Conservation (phyloP, 2,888 invertebrate genomes). For the Cistogaster globosa region DNA sequence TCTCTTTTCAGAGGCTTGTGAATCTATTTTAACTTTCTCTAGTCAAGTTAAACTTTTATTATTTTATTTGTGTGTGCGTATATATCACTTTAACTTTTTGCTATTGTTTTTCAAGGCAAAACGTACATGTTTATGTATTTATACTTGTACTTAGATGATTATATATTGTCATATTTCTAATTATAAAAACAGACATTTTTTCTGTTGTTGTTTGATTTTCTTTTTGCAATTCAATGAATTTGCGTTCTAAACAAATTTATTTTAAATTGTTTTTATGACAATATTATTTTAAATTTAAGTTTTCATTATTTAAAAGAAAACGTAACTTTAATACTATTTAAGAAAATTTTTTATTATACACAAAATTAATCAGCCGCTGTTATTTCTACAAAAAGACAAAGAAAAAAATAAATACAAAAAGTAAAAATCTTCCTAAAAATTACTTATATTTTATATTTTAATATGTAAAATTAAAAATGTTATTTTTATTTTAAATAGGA, state of each 20-base stretch:
- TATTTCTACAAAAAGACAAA: too few species aligned
- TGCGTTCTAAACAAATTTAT: constrained; percentile 75
- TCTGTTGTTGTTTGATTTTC: constrained; percentile 75
- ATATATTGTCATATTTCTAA: constrained; percentile 20
- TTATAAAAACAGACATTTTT: constrained; percentile 65
- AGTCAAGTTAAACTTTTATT: not conserved
- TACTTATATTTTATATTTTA: too few species aligned
- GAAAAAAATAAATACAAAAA: too few species aligned
- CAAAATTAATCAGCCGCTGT: too few species aligned
- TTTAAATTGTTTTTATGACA: constrained; percentile 11
- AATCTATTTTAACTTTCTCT: not conserved
- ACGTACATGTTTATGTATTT: not conserved
- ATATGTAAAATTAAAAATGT: not conserved
- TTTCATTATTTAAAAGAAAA: not conserved
- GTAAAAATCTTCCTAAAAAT: too few species aligned
- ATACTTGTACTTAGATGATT: constrained; percentile 26
- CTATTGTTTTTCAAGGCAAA: not conserved
- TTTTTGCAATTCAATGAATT: constrained; percentile 80
- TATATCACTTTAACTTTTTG: constrained; percentile 21
- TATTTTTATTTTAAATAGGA: not conserved
- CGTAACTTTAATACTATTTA: too few species aligned
- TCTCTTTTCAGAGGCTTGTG: not conserved
- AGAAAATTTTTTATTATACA: too few species aligned
- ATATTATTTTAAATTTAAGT: constrained; percentile 16
- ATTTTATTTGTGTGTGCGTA: not conserved